Base-by-base conservation (phyloP, 1,140 invertebrate genomes). In the Drosophila lacteicornis region DNA sequence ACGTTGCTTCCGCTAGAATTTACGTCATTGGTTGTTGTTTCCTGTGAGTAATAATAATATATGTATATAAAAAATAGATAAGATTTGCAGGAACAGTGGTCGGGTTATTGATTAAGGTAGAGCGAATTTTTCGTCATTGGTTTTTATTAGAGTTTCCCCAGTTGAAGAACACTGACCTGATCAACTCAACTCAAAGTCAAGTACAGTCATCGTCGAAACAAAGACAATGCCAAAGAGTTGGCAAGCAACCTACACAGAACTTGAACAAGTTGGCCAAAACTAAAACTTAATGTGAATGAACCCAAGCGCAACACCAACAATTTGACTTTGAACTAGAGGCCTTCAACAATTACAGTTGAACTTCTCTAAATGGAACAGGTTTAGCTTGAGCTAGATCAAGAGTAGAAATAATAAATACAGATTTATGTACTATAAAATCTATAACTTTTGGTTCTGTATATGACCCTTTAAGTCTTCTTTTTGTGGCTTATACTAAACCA, bases 251-350 rank as follows among this genome's bases (percentile, higher is more conserved):
- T 42, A 76, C 73, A 76, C 60, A 66, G 22, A 33, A 30, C 33
- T 17, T 30, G 15, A 27, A 60, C 66, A 57, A 57, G 25, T 57
- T 66, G 12, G 45, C 51, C 53, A 42, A 70, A 73, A 67, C 40
- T 4, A 13, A 58, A 50, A 49, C 13, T 13, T 36, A 51, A 55
- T 63, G 73, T 77, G 56, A 77, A 77, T 77, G 75, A 77, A 77
- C 75, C 30, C 38, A 40, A 38, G 51, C 50, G 50, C 19, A 47
- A 57, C 63, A 45, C 17, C 13, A 33, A 45, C 4, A 11, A 12
- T 3, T 33, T 38, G 27, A 11, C 22, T 75, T n/a, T 56, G 22
- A 27, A 11, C 27, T 57, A 27, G 15, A 47, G 43, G 69, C 53
- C 62, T 67, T 77, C 50, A 55, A 12, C n/a, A 49, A 74, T 70